Base-by-base conservation (phyloP, 2,113 vertebrate genomes). In the Gobiocypris rarus region DNA sequence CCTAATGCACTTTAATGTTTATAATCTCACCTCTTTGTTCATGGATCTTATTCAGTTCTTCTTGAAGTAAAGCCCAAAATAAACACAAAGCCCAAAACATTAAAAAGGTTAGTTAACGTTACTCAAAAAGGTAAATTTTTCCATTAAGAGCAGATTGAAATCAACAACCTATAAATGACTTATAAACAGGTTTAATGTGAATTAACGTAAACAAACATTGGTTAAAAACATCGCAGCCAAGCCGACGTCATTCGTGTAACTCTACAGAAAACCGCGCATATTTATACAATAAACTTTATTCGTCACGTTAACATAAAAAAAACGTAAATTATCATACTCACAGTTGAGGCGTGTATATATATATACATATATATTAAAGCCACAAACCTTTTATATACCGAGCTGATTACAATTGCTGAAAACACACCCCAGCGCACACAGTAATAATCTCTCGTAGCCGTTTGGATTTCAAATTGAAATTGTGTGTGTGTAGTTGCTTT, bases 381-480 rank as follows among this genome's bases (percentile, higher is more conserved):
- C 26, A 31, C 19, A 15, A 7, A 77, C 24, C 1, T 48, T 75
- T 56, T 48, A 71, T 38, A 13, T 10, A 11, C 0, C 2, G 1
- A 22, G 5, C 14, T 15, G 4, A 10, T 17, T 38, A 41, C 28
- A 78, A 17, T 10, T 1, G 0, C 2, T 38, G 19, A n/a, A 4
- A 41, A 15, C n/a, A 50, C 50, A 65, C 2, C 26, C 10, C 65
- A 0, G 50, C 1, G 26, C 1, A n/a, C n/a, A n/a, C n/a, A n/a
- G n/a, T n/a, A 52, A 58, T 1, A 43, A 24, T 22, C 24, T 74
- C 45, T 45, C 43, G 38, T 54, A 43, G 7, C 83, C 85, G 92
- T 94, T 94, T 91, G 87, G 91, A 90, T 93, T 94, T 92, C 70
- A 93, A 94, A 91, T 86, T 6, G 14, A 28, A 90, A 90, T 56